These are phyloP conservation scores for Sebastes iracundus DNA, from an alignment of 2,797 vertebrate genomes.

Conservation along the genomic window DNA sequence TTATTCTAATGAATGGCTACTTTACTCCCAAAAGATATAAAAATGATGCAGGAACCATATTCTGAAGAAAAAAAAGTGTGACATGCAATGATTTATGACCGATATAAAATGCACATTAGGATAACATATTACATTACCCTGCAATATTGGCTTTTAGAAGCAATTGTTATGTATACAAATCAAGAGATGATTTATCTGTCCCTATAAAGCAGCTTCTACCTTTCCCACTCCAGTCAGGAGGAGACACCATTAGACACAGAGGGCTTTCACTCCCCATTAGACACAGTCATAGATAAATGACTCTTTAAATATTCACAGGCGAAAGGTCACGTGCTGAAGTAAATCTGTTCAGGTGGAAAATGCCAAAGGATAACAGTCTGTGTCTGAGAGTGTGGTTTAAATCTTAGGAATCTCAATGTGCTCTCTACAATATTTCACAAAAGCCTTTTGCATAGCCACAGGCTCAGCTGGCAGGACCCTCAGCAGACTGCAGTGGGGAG, in stretches of 20 bases:
- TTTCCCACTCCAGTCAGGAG: constrained; percentile 30
- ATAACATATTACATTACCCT: constrained; percentile 63
- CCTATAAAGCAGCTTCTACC: constrained; percentile 43
- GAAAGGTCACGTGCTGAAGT: constrained; percentile 55
- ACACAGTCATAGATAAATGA: constrained; percentile 57
- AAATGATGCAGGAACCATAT: constrained; percentile 35
- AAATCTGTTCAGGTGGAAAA: constrained; percentile 65
- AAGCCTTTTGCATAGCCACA: constrained; percentile 6
- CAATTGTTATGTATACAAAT: constrained; percentile 67
- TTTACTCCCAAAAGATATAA: constrained; percentile 38
- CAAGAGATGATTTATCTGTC: constrained; percentile 55
- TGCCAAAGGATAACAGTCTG: constrained; percentile 50
- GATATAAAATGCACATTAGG: constrained; percentile 71
- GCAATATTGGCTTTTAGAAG: constrained; percentile 63
- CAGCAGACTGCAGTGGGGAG: constrained; percentile 11
- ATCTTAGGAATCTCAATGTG: constrained; percentile 29
- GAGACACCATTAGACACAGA: constrained; percentile 43
- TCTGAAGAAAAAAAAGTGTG: constrained; percentile 15
- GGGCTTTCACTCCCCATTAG: constrained; percentile 57
- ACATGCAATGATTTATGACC: constrained; percentile 55
- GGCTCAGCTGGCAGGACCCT: constrained; percentile 36
- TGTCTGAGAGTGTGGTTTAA: constrained; percentile 34
- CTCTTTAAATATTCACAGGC: constrained; percentile 55
- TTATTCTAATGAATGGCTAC: constrained; percentile 63
- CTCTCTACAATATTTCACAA: constrained; percentile 13